These are phyloP conservation scores for Lacanobia oleracea DNA, from an alignment of 2,888 invertebrate genomes.

Conservation along the genomic window DNA sequence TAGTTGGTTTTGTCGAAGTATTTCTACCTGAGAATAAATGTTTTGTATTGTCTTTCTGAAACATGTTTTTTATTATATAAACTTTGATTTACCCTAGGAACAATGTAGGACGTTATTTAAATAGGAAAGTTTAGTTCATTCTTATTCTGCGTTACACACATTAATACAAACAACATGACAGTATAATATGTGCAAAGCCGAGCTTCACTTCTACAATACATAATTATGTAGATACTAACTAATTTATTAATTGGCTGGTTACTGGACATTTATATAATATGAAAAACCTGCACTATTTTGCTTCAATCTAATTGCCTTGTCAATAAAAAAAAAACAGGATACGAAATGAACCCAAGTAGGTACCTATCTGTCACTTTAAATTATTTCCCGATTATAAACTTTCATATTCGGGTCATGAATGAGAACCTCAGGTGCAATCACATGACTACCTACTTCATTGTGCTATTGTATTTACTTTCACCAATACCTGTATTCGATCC, in stretches of 20 bases:
- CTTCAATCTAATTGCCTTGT: background rate
- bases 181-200: background rate
- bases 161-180: background rate
- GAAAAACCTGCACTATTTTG: background rate
- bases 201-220: background rate
- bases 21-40: slow-evolving; percentile 35
- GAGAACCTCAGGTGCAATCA: background rate
- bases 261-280: background rate
- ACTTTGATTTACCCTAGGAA: background rate
- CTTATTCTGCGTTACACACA: too few relatives aligned
- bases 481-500: background rate
- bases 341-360: background rate
- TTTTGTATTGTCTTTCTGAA: slow-evolving; percentile 11
- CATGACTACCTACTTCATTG: background rate
- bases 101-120: background rate
- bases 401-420: slow-evolving; percentile 1
- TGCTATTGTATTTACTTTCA: slow-evolving; percentile 16
- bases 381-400: background rate
- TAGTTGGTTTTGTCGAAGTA: slow-evolving; percentile 29
- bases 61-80: slow-evolving; percentile 28
- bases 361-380: too few relatives aligned
- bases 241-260: background rate
- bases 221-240: background rate
- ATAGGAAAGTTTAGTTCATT: background rate
- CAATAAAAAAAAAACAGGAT: background rate